Evolutionary conservation across 2,113 vertebrate genomes (phyloP).

Genomic region (Oncorhynchus nerka): DNA sequence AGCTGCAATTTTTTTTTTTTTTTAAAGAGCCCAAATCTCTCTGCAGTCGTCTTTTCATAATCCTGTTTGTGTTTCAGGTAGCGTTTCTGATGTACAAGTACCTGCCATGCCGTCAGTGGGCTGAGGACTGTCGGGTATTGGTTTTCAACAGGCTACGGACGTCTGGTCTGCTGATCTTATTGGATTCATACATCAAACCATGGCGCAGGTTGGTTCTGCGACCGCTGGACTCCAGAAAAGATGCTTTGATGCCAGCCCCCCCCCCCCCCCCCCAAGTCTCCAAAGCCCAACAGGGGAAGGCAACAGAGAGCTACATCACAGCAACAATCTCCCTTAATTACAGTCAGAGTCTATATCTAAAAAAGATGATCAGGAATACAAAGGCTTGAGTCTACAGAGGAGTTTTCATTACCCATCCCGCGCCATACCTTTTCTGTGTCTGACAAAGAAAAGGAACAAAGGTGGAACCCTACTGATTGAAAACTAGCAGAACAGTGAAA

Average conservation of each 20-base stretch:
- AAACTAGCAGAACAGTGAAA: constrained; percentile 98
- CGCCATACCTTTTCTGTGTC: constrained; percentile 96
- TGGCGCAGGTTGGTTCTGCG: constrained; percentile 39
- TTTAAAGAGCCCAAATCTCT: constrained; percentile 18
- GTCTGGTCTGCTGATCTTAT: constrained; percentile 57
- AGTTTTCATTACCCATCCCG: constrained; percentile 88
- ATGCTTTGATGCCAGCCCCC: constrained; percentile 65
- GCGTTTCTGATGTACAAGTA: constrained; percentile 48
- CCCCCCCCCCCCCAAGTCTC: constrained; percentile 46
- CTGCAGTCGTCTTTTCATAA: constrained; percentile 28
- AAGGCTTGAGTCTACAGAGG: constrained; percentile 84
- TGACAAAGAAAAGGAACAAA: constrained; percentile 95
- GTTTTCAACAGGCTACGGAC: constrained; percentile 52
- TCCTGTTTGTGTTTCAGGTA: constrained; percentile 48
- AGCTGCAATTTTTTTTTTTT: constrained; percentile 1
- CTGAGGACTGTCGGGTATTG: constrained; percentile 42
- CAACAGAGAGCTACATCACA: constrained; percentile 66
- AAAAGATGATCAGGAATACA: constrained; percentile 78
- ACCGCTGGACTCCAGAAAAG: constrained; percentile 55
- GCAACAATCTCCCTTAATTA: constrained; percentile 73
- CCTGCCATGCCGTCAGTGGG: constrained; percentile 35
- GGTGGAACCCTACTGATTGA: constrained; percentile 90
- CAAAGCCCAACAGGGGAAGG: constrained; percentile 58
- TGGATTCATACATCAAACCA: constrained; percentile 68
- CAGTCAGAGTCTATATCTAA: constrained; percentile 67